Percentiles rank a stretch among this genome's conserved stretches.
Evolutionary conservation across 2,113 vertebrate species (phyloP).

Genomic region (Protobothrops mucrosquamatus): DNA sequence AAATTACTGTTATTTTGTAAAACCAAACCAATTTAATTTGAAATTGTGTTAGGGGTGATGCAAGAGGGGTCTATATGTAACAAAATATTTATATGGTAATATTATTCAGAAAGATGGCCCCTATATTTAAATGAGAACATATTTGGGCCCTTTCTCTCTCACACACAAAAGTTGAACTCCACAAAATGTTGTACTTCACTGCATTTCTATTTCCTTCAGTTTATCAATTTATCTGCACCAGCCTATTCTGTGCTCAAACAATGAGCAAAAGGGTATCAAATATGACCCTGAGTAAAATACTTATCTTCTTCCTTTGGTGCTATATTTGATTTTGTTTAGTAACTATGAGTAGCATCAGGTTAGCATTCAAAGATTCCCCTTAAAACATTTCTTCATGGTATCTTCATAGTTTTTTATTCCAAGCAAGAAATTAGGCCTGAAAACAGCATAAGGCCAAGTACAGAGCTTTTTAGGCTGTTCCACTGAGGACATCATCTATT

Average conservation of each 20-base stretch:
- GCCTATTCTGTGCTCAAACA: neutral
- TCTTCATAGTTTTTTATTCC: too few relatives aligned
- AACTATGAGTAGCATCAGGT: too few relatives aligned
- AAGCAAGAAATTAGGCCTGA: too few relatives aligned
- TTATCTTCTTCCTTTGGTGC: neutral
- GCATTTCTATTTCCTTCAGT: neutral
- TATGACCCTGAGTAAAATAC: neutral
- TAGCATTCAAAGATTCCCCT: too few relatives aligned
- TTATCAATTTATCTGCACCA: neutral
- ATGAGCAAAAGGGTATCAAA: neutral
- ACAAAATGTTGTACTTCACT: neutral
- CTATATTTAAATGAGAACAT: neutral
- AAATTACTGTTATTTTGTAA: neutral
- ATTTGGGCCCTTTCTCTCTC: neutral
- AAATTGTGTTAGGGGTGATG: neutral
- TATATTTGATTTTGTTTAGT: too few relatives aligned
- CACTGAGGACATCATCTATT: too few relatives aligned
- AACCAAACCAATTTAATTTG: neutral
- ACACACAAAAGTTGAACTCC: neutral
- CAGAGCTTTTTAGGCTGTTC: too few relatives aligned
- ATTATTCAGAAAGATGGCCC: neutral
- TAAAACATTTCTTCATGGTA: too few relatives aligned
- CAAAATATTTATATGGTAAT: neutral
- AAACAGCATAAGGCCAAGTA: too few relatives aligned
- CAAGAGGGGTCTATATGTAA: neutral